phyloP scores from a whole-genome alignment of 1,140 invertebrate genomes.

The Lepidurus arcticus region DNA sequence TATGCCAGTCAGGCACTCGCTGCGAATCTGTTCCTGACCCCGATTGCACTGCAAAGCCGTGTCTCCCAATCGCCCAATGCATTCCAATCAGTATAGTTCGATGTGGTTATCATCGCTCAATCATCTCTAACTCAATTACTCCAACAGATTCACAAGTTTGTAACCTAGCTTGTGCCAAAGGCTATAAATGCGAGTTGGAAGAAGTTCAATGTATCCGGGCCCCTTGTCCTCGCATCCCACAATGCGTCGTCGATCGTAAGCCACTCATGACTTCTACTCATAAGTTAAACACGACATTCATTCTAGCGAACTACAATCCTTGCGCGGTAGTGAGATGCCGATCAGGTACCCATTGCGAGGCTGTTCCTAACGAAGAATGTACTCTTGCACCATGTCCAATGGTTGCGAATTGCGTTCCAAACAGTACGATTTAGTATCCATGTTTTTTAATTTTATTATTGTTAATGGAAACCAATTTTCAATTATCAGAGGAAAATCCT shows the following conservation, averaged over 20 bases:
- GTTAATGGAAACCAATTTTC: neutral
- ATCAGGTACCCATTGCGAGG: neutral
- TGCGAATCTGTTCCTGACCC: neutral
- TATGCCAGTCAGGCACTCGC: neutral
- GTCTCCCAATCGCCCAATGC: neutral
- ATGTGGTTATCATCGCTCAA: neutral
- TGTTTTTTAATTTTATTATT: neutral
- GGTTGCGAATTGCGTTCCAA: neutral
- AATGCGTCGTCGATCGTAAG: slow-evolving; percentile 1
- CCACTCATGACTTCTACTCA: neutral
- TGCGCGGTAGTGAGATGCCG: neutral
- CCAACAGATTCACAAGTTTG: neutral
- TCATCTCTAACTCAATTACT: neutral
- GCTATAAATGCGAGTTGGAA: slow-evolving; percentile 3
- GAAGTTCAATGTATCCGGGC: neutral
- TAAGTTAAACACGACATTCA: neutral
- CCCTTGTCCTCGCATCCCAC: neutral
- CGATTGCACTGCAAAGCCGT: neutral
- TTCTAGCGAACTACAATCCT: neutral
- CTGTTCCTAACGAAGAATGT: neutral
- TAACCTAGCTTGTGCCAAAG: neutral
- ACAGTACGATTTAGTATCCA: neutral
- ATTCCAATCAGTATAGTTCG: neutral
- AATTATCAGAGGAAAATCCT: neutral
- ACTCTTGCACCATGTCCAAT: neutral